Percentiles rank a stretch among this genome's conserved stretches.
phyloP scores from a whole-genome alignment of 2,113 vertebrate genomes.

The Rhineura floridana region DNA sequence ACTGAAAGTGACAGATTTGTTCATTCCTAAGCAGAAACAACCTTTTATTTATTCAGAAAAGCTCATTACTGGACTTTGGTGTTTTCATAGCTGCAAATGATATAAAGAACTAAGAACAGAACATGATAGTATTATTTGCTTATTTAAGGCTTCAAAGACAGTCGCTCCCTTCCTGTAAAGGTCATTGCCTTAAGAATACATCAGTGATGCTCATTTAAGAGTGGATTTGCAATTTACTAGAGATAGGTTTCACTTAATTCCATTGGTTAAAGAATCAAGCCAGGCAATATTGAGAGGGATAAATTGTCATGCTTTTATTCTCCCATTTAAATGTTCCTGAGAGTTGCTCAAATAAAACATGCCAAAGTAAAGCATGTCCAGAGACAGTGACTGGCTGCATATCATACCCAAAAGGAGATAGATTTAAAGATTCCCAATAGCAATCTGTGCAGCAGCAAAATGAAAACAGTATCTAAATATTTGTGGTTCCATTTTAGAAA shows the following conservation, averaged over 20 bases:
- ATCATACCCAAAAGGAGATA: not conserved
- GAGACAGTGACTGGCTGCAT: slow-evolving; percentile 18
- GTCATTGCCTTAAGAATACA: slow-evolving; percentile 49
- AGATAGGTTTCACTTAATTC: slow-evolving; percentile 34
- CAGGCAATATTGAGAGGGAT: slow-evolving; percentile 31
- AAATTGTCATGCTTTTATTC: slow-evolving; percentile 43
- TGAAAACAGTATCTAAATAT: slow-evolving; percentile 22
- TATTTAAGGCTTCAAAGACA: slow-evolving; percentile 49
- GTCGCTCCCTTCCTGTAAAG: slow-evolving; percentile 41
- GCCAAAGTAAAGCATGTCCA: slow-evolving; percentile 11
- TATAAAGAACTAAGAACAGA: slow-evolving; percentile 43
- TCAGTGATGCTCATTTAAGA: slow-evolving; percentile 49
- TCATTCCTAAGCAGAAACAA: not conserved
- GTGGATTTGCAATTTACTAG: slow-evolving; percentile 47
- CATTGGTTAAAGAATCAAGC: slow-evolving; percentile 54
- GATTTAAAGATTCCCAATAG: slow-evolving; percentile 29
- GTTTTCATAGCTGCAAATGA: slow-evolving; percentile 5
- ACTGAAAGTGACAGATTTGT: too few relatives aligned
- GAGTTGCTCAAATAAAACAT: slow-evolving; percentile 22
- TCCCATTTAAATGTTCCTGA: slow-evolving; percentile 38
- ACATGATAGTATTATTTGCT: slow-evolving; percentile 51
- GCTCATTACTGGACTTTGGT: slow-evolving; percentile 16
- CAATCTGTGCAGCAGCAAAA: slow-evolving; percentile 6
- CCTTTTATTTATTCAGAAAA: not conserved
- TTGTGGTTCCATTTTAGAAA: slow-evolving; percentile 43